phyloP scores from a whole-genome alignment of 2,113 vertebrate species.

The Festucalex cinctus region DNA sequence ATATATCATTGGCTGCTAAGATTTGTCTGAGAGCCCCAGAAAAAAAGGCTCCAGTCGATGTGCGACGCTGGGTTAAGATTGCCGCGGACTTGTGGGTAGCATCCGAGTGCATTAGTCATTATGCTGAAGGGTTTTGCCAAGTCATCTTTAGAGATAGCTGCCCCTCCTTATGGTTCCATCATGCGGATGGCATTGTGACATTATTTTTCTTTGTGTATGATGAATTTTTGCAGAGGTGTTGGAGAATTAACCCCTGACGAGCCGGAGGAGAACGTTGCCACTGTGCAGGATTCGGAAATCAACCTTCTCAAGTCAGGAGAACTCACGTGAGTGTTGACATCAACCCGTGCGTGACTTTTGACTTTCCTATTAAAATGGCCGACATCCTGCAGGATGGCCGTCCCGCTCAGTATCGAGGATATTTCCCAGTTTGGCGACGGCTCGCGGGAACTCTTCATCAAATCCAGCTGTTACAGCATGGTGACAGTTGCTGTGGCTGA shows the following conservation, averaged over 20 bases:
- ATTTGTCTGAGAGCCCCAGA: slow-evolving; percentile 7
- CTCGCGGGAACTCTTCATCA: slow-evolving; percentile 84
- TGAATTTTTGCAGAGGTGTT: slow-evolving; percentile 46
- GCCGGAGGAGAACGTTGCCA: slow-evolving; percentile 67
- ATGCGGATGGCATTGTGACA: not conserved
- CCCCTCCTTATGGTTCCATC: not conserved
- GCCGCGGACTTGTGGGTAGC: not conserved
- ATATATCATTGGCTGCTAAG: slow-evolving; percentile 4
- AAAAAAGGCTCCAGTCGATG: not conserved
- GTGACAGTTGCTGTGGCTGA: slow-evolving; percentile 78
- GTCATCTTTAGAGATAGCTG: not conserved
- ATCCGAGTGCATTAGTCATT: not conserved
- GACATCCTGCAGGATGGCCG: slow-evolving; percentile 67
- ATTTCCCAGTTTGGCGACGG: slow-evolving; percentile 83
- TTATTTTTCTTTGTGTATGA: slow-evolving; percentile 6
- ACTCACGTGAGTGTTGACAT: slow-evolving; percentile 80
- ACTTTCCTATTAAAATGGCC: not conserved
- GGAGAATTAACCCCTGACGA: slow-evolving; percentile 76
- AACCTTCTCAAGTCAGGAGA: slow-evolving; percentile 88
- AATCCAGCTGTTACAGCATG: slow-evolving; percentile 87
- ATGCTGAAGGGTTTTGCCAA: not conserved
- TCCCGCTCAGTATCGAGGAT: slow-evolving; percentile 82
- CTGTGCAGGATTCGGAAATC: slow-evolving; percentile 87
- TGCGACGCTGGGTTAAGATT: not conserved
- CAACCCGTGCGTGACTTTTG: not conserved